Base-by-base conservation (phyloP, 2,888 invertebrate species). In the Vesta saturnalis region DNA sequence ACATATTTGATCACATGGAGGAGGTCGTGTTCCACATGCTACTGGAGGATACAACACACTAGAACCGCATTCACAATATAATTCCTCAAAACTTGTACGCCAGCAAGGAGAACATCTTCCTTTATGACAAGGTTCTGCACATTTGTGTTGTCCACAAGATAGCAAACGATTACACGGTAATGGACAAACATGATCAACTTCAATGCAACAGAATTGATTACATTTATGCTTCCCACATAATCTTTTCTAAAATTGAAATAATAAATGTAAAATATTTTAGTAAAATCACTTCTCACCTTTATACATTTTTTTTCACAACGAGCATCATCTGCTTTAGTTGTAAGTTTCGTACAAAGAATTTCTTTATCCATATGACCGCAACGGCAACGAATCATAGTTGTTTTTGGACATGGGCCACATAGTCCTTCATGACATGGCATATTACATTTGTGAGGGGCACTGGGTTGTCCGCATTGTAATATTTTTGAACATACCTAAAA, bases 201-300 rank as follows among this genome's bases (percentile, higher is more conserved):
- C 92, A 74, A 94, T 92, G 85, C 98, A 99, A 83, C 99, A 99
- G 49, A 89, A 85, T 73, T 92, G 91, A 77, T 93, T 93, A 85
- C 99, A 99, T 77, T 94, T 95, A 84, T 97, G 96, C 19, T 94
- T 93, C 0, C 93, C 94, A 81, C 95, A 95, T 10, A 90, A 90
- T 65, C 94, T 87, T 82, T 93, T 92, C 89, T 91, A 80, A 49
- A 57, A 56, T 54, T 23, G 10, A 22, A 55, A 52, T 12, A 19
- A 14, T 6, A 10, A 55, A 3, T 12, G 43, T 12, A 43, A 43
- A 12, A 10, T 23, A 6, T 2, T 21, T 22, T 4, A 55, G 3
- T 15, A 69, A n/a, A n/a, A n/a, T n/a, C n/a, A n/a, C n/a, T n/a
- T n/a, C n/a, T n/a, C 81, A 90, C 92, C 87, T 96, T 96, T 61